Conservation (phyloP, 2,888 invertebrate genomes). For the Coleophora flavipennella region DNA sequence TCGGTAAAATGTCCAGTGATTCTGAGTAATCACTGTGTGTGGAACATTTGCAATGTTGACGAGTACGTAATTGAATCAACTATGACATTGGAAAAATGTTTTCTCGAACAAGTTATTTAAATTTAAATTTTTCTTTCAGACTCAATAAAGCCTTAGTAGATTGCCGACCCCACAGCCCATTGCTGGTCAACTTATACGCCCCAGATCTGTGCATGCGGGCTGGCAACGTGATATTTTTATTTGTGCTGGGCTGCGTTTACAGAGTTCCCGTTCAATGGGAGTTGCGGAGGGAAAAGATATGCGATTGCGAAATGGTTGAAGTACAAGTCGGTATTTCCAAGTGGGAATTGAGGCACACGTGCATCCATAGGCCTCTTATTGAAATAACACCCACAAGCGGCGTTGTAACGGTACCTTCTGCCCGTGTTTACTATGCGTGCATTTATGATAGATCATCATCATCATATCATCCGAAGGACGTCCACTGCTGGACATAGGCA, state of each 20-base stretch:
- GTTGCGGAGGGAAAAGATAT: slow-evolving; percentile 53
- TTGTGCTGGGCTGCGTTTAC: slow-evolving; percentile 52
- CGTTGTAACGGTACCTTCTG: slow-evolving; percentile 49
- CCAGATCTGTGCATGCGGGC: slow-evolving; percentile 49
- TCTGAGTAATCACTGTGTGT: slow-evolving; percentile 58
- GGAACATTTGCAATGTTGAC: slow-evolving; percentile 57
- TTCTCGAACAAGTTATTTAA: too few species aligned
- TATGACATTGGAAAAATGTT: too few species aligned
- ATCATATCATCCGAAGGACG: too few species aligned
- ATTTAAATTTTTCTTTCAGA: slow-evolving; percentile 24
- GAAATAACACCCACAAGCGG: slow-evolving; percentile 45
- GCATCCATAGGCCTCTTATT: slow-evolving; percentile 44
- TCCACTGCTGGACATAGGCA: too few species aligned
- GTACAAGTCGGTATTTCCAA: slow-evolving; percentile 50
- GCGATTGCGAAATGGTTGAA: slow-evolving; percentile 57
- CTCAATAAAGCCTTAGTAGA: slow-evolving; percentile 48
- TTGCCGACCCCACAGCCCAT: slow-evolving; percentile 45
- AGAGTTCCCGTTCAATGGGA: slow-evolving; percentile 44
- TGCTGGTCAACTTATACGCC: slow-evolving; percentile 43
- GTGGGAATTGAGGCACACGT: slow-evolving; percentile 53
- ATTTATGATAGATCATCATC: too few species aligned
- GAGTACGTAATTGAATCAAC: slow-evolving; percentile 35
- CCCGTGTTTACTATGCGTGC: too few species aligned
- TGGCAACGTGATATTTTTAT: slow-evolving; percentile 41
- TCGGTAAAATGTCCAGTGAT: slow-evolving; percentile 54